phyloP scores from a whole-genome alignment of 2,113 vertebrate genomes.

The Cercopithecus mona region DNA sequence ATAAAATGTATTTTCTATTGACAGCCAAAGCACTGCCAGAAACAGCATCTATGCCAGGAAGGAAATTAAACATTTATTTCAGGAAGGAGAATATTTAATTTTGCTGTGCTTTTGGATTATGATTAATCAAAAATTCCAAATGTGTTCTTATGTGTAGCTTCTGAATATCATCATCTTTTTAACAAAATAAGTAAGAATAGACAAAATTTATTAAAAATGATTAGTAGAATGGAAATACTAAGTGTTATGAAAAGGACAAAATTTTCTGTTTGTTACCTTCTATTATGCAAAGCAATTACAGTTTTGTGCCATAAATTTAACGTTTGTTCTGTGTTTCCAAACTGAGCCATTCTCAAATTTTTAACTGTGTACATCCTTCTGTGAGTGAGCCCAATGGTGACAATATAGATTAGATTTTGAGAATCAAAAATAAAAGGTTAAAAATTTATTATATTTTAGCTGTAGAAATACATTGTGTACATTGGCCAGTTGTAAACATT shows the following conservation, averaged over 20 bases:
- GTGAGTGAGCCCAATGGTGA: not conserved
- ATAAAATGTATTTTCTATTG: constrained; percentile 16
- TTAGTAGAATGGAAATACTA: not conserved
- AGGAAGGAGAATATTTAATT: constrained; percentile 20
- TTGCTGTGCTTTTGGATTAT: not conserved
- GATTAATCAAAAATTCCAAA: constrained; percentile 42
- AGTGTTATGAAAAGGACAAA: not conserved
- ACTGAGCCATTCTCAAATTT: not conserved
- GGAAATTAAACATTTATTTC: constrained; percentile 21
- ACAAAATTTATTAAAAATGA: constrained; percentile 23
- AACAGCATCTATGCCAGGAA: constrained; percentile 32
- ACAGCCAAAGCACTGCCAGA: not conserved
- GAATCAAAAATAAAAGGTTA: not conserved
- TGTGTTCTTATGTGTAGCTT: not conserved
- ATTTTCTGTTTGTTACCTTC: not conserved
- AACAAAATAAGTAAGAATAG: not conserved
- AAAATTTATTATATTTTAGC: not conserved
- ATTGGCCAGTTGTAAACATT: not conserved
- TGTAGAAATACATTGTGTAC: not conserved
- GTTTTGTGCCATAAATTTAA: not conserved
- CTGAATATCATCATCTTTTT: not conserved
- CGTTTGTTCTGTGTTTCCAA: not conserved
- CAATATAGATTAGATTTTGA: not conserved
- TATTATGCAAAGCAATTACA: not conserved
- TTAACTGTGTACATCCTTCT: not conserved